These are phyloP conservation scores for Leptinotarsa undecemlineata DNA, from an alignment of 1,140 invertebrate genomes.

Conservation along the genomic window DNA sequence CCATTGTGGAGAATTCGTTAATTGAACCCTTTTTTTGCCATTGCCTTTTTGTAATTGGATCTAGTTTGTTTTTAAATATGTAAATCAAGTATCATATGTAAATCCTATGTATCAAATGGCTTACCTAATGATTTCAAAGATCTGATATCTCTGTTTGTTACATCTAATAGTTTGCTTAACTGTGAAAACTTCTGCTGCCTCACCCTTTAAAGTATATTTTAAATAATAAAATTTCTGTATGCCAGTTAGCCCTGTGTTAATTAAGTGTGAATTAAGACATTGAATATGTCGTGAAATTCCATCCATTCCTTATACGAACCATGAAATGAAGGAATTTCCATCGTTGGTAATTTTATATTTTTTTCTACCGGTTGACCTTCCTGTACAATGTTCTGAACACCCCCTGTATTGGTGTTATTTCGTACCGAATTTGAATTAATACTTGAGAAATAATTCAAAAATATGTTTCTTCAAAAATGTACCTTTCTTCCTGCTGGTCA, in stretches of 20 bases:
- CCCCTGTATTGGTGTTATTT: no score
- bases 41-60: neutral
- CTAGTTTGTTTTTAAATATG: neutral
- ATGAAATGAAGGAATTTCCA: constrained; percentile 26
- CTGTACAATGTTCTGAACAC: no score
- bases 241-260: constrained; percentile 8
- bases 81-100: neutral
- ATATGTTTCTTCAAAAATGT: no score
- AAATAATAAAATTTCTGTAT: constrained; percentile 33
- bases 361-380: no score
- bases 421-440: no score
- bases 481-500: no score
- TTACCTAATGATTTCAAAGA: neutral
- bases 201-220: constrained; percentile 5
- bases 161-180: neutral
- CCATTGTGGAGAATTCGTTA: neutral
- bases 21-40: neutral
- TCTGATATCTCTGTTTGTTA: neutral
- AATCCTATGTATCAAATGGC: neutral
- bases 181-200: constrained; percentile 20
- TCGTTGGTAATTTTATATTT: constrained; percentile 20
- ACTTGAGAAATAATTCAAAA: no score
- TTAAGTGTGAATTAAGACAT: constrained; percentile 25
- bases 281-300: constrained; percentile 26
- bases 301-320: constrained; percentile 19